Conservation (phyloP, 2,113 vertebrate genomes). For the Grallaria varia region DNA sequence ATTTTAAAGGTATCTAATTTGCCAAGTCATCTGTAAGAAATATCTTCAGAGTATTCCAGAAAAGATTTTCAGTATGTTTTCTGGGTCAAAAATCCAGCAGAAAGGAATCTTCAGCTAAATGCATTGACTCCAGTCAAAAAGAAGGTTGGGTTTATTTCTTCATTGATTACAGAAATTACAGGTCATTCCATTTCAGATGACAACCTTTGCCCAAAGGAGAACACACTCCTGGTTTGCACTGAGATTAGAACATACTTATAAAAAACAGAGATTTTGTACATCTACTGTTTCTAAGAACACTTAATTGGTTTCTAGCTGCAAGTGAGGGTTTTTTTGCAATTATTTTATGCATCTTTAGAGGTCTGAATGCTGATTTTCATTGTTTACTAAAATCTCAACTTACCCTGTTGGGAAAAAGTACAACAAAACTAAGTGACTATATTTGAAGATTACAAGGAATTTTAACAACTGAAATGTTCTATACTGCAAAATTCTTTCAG, state of each 20-base stretch:
- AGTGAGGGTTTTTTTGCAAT: not conserved
- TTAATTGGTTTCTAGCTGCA: constrained; percentile 14
- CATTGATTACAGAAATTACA: not conserved
- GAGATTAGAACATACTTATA: not conserved
- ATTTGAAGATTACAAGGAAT: not conserved
- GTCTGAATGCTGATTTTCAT: constrained; percentile 45
- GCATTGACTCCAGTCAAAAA: not conserved
- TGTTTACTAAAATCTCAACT: constrained; percentile 32
- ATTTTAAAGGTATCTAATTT: constrained; percentile 1
- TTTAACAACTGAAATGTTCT: not conserved
- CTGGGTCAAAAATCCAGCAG: not conserved
- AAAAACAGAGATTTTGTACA: not conserved
- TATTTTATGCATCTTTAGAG: constrained; percentile 16
- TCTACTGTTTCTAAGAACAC: not conserved
- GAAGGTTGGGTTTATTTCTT: not conserved
- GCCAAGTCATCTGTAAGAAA: not conserved
- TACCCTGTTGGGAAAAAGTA: not conserved
- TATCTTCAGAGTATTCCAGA: not conserved
- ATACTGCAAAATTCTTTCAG: not conserved
- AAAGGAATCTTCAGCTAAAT: not conserved
- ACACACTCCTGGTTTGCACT: not conserved
- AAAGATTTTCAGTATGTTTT: not conserved
- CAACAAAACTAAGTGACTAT: not conserved
- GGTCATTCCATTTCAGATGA: not conserved
- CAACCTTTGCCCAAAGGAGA: not conserved